These are phyloP conservation scores for Malaclemys terrapin DNA, from an alignment of 2,113 vertebrate genomes.

Conservation along the genomic window DNA sequence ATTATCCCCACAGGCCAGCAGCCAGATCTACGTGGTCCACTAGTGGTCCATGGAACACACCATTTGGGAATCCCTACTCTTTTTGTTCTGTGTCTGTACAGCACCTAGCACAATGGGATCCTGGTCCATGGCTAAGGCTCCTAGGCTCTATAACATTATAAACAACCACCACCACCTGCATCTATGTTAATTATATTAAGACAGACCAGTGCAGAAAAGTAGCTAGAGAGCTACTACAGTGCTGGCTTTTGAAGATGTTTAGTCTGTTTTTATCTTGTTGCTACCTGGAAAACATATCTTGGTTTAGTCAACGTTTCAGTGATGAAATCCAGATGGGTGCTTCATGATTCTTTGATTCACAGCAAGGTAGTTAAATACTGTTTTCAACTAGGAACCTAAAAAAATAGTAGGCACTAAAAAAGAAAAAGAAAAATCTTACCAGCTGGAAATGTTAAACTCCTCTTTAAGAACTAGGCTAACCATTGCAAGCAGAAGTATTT, in stretches of 20 bases:
- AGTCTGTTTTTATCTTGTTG: background rate
- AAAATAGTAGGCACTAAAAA: conserved; percentile 39
- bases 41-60: background rate
- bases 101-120: background rate
- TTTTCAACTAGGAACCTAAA: conserved; percentile 43
- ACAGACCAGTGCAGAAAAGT: conserved; percentile 2
- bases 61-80: background rate
- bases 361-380: background rate
- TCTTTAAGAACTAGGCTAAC: conserved; percentile 57
- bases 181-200: background rate
- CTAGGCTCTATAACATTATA: background rate
- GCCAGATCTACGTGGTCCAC: background rate
- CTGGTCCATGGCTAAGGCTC: background rate
- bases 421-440: conserved; percentile 5
- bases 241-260: background rate
- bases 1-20: background rate
- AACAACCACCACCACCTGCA: background rate
- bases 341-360: background rate
- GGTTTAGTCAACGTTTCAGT: background rate
- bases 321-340: background rate
- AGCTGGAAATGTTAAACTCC: conserved; percentile 47
- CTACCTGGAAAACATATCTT: background rate
- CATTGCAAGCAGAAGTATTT: conserved; percentile 53
- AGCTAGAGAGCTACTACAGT: background rate
- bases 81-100: background rate